These are phyloP conservation scores for Sthenelais limicola DNA, from an alignment of 2,888 invertebrate genomes.

Conservation along the genomic window DNA sequence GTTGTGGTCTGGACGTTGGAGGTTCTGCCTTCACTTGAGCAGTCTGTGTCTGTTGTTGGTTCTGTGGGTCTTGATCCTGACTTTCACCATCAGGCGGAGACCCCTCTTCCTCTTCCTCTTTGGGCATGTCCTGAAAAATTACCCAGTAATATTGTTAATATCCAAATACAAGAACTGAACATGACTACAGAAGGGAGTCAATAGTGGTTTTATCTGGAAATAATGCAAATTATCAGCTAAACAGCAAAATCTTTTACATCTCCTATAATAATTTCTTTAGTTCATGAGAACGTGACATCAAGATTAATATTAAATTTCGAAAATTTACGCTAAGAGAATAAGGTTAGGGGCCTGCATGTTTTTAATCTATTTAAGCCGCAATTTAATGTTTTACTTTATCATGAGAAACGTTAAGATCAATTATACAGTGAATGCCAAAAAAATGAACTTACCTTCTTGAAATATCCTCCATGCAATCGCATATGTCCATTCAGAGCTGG, in stretches of 20 bases:
- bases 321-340: too few species aligned
- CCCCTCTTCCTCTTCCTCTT: slow-evolving; percentile 22
- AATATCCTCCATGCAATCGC: slow-evolving; percentile 97
- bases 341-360: too few species aligned
- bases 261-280: too few species aligned
- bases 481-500: slow-evolving; percentile 98
- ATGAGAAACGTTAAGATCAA: not conserved
- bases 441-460: slow-evolving; percentile 79
- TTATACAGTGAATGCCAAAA: too few species aligned
- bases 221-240: too few species aligned
- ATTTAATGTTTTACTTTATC: too few species aligned
- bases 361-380: too few species aligned
- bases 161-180: not conserved
- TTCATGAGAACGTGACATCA: too few species aligned
- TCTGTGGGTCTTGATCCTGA: slow-evolving; percentile 4
- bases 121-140: slow-evolving; percentile 33
- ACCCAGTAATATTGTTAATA: too few species aligned
- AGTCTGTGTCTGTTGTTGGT: not conserved
- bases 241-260: too few species aligned
- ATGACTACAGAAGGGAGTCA: not conserved
- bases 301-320: too few species aligned
- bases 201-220: too few species aligned
- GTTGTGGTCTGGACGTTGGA: not conserved
- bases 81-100: slow-evolving; percentile 8
- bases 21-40: slow-evolving; percentile 7